phyloP scores from a whole-genome alignment of 2,113 vertebrate genomes.

The Agelaius phoeniceus region DNA sequence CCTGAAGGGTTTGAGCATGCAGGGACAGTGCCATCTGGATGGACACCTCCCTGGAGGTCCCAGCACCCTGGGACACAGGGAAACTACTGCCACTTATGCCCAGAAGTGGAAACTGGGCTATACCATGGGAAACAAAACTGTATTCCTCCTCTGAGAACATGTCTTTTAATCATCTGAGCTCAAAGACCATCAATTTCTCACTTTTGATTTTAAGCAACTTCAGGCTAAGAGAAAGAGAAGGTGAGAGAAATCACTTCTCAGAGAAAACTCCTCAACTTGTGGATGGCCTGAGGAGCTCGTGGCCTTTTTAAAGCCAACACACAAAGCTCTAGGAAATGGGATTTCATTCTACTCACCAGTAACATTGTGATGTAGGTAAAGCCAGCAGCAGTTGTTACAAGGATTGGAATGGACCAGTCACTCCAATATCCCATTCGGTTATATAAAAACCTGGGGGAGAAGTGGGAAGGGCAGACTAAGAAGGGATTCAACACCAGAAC shows the following conservation, averaged over 20 bases:
- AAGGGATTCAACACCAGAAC: background rate
- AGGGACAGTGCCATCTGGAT: background rate
- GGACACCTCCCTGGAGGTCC: too few species aligned
- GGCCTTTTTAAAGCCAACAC: background rate
- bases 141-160: background rate
- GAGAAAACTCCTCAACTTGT: background rate
- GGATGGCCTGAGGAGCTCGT: background rate
- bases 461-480: background rate
- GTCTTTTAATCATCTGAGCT: background rate
- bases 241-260: background rate
- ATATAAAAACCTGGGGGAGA: slow-evolving; percentile 88
- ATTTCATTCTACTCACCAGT: slow-evolving; percentile 74
- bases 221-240: background rate
- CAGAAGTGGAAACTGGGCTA: background rate
- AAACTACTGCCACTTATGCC: background rate
- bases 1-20: accelerated
- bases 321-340: background rate
- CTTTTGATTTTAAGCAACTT: background rate
- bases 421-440: slow-evolving; percentile 91
- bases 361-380: slow-evolving; percentile 89
- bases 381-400: slow-evolving; percentile 84
- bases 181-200: background rate
- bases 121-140: background rate
- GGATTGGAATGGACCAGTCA: slow-evolving; percentile 90
- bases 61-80: background rate